Conservation (phyloP, 2,113 vertebrate genomes). For the Vulpes lagopus region DNA sequence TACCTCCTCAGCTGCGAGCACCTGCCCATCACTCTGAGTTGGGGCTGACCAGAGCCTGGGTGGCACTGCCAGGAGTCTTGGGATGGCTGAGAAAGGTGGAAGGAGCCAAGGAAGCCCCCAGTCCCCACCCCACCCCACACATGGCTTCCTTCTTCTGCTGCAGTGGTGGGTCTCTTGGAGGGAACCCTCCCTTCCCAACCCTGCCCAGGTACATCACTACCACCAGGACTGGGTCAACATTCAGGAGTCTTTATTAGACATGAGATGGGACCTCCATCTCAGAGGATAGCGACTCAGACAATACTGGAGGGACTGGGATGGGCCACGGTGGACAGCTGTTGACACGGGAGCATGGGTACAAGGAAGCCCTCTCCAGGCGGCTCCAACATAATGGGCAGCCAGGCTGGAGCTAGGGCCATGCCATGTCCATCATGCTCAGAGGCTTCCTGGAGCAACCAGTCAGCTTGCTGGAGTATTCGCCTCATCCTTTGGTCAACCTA, state of each 20-base stretch:
- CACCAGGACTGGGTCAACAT: background rate
- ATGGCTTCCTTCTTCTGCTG: background rate
- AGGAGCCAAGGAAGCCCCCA: too few relatives aligned
- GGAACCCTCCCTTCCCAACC: background rate
- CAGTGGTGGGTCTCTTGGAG: background rate
- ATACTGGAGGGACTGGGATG: background rate
- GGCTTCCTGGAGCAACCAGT: background rate
- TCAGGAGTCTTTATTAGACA: slow-evolving; percentile 74
- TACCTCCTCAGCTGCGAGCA: background rate
- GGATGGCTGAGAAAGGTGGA: background rate
- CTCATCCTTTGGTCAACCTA: background rate
- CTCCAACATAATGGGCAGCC: rapidly evolving
- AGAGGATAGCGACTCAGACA: background rate
- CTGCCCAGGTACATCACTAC: background rate
- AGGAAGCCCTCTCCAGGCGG: background rate
- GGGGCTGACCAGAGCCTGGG: background rate
- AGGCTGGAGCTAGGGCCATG: background rate
- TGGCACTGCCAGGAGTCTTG: background rate
- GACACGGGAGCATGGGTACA: background rate
- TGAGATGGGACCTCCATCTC: background rate
- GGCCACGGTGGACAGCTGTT: background rate
- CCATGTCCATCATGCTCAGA: background rate
- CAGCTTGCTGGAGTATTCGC: background rate
- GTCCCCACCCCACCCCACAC: rapidly evolving
- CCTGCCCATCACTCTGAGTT: background rate